Percentiles rank a stretch among this genome's conserved stretches.
These are phyloP conservation scores for Sminthurinus signatus DNA, from an alignment of 1,140 invertebrate genomes.

Conservation along the genomic window DNA sequence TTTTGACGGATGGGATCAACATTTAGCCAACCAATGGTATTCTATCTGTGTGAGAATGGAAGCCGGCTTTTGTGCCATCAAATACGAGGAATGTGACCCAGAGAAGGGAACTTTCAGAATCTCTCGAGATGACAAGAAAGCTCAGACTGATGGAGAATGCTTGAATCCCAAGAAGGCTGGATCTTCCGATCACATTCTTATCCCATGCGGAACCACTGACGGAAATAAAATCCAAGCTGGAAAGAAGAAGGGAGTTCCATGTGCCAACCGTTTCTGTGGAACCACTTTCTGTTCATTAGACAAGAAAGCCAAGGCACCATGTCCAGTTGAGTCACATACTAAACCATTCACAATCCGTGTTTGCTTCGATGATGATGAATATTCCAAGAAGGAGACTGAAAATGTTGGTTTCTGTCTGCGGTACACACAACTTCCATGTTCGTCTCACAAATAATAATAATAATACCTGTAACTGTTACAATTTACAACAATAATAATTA, in stretches of 20 bases:
- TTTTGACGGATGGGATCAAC: constrained; percentile 43
- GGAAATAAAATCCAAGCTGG: constrained; percentile 43
- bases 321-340: constrained; percentile 41
- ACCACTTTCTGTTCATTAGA: constrained; percentile 42
- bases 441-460: no score
- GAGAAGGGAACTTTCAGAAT: constrained; percentile 42
- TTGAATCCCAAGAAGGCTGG: constrained; percentile 41
- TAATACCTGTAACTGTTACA: no score
- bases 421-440: constrained; percentile 42
- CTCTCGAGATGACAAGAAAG: constrained; percentile 42
- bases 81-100: constrained; percentile 44
- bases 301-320: constrained; percentile 41
- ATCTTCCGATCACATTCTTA: constrained; percentile 41
- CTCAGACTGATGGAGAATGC: constrained; percentile 41
- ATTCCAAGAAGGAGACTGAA: constrained; percentile 41
- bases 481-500: no score
- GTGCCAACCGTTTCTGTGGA: constrained; percentile 41
- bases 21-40: constrained; percentile 45
- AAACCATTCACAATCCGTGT: constrained; percentile 42
- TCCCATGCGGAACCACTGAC: constrained; percentile 42
- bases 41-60: constrained; percentile 45
- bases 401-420: constrained; percentile 42
- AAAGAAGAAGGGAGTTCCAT: constrained; percentile 42
- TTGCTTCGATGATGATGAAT: constrained; percentile 42
- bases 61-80: constrained; percentile 42